phyloP scores from a whole-genome alignment of 2,113 vertebrate species.

The Hiodon alosoides region DNA sequence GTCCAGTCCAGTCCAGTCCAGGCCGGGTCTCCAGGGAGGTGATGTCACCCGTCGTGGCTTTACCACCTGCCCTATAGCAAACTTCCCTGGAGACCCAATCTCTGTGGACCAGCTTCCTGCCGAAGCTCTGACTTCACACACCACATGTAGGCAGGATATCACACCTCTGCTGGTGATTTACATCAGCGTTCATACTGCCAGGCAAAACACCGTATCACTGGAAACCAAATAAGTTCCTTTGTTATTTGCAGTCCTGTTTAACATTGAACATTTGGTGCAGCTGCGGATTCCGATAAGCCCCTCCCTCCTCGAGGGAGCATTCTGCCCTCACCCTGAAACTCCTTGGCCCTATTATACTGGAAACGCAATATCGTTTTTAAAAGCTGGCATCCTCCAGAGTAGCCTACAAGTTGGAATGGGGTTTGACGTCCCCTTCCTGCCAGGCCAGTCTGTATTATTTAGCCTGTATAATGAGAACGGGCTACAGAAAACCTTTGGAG shows the following conservation, averaged over 20 bases:
- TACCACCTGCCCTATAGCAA: constrained; percentile 52
- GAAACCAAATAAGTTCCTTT: constrained; percentile 69
- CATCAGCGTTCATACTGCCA: constrained; percentile 85
- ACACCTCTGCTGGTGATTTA: constrained; percentile 84
- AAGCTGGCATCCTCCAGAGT: too few relatives aligned
- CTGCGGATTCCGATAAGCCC: too few relatives aligned
- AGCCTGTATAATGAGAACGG: too few relatives aligned
- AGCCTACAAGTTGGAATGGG: too few relatives aligned
- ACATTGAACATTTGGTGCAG: constrained; percentile 63
- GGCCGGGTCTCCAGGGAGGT: constrained; percentile 35
- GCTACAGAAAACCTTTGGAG: too few relatives aligned
- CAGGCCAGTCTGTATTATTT: too few relatives aligned
- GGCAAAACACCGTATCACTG: constrained; percentile 83
- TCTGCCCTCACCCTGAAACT: too few relatives aligned
- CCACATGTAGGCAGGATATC: constrained; percentile 82
- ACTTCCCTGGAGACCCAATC: constrained; percentile 68
- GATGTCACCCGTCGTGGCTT: constrained; percentile 56
- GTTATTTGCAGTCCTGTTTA: constrained; percentile 59
- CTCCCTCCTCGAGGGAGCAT: too few relatives aligned
- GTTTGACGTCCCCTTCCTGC: too few relatives aligned
- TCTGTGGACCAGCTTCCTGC: constrained; percentile 71
- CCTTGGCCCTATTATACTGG: too few relatives aligned
- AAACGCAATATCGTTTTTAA: too few relatives aligned
- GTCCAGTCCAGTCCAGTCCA: constrained; percentile 24
- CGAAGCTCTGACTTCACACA: constrained; percentile 49